Percentiles rank a stretch among this genome's conserved stretches.
These are phyloP conservation scores for Hydroisotoma schaefferi DNA, from an alignment of 2,888 invertebrate species.

Conservation along the genomic window DNA sequence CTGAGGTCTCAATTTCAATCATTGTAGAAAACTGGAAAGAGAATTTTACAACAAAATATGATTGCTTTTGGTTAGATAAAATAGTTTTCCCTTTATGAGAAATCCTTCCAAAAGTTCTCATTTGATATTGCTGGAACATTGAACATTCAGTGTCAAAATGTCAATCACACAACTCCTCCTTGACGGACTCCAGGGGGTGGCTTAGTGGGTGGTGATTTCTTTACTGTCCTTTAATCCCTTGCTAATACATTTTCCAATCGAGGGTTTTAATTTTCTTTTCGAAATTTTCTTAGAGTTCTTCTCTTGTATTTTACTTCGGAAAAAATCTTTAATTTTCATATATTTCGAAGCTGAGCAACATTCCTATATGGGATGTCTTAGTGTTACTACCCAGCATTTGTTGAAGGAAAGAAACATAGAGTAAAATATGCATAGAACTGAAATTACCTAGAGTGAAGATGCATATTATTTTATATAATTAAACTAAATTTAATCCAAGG, in stretches of 20 bases:
- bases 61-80: background rate
- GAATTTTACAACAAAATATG: constrained; percentile 4
- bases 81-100: too few relatives aligned
- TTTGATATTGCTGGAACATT: constrained; percentile 11
- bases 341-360: background rate
- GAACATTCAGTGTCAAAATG: constrained; percentile 48
- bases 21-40: constrained; percentile 3
- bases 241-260: background rate
- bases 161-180: constrained; percentile 49
- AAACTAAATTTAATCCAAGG: too few relatives aligned
- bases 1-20: background rate
- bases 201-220: constrained; percentile 48
- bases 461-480: too few relatives aligned
- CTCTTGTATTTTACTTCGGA: too few relatives aligned
- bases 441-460: too few relatives aligned
- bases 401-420: too few relatives aligned
- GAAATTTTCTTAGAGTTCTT: too few relatives aligned
- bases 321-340: constrained; percentile 1
- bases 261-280: background rate
- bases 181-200: constrained; percentile 48
- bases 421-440: too few relatives aligned
- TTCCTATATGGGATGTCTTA: background rate
- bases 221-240: constrained; percentile 37
- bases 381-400: too few relatives aligned
- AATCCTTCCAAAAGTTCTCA: too few relatives aligned